Percentiles rank a stretch among this genome's conserved stretches.
phyloP scores from a whole-genome alignment of 2,888 invertebrate species.

The Cryptus viduatorius region DNA sequence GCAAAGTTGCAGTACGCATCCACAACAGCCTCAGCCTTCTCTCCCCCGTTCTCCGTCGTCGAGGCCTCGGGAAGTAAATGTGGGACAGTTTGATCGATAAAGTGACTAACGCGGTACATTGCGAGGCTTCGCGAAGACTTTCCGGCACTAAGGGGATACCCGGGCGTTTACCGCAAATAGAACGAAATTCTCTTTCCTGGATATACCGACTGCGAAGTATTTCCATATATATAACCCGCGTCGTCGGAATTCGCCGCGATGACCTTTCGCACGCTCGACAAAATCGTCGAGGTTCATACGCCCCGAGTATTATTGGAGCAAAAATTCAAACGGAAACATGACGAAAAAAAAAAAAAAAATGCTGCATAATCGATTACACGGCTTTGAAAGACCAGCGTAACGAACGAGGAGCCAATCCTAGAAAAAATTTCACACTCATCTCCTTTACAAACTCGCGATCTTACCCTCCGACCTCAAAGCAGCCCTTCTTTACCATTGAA shows the following conservation, averaged over 20 bases:
- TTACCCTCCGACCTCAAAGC: no score
- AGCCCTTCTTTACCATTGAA: no score
- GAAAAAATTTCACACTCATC: no score
- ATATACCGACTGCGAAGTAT: not conserved
- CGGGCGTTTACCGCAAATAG: constrained; percentile 2
- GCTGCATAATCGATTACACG: not conserved
- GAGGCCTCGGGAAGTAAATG: constrained; percentile 66
- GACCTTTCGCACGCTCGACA: constrained; percentile 24
- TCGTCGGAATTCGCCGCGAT: not conserved
- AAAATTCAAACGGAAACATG: not conserved
- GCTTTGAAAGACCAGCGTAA: no score
- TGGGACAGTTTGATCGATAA: constrained; percentile 78
- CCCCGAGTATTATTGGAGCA: constrained; percentile 1
- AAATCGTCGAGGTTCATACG: constrained; percentile 15
- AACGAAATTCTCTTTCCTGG: constrained; percentile 10
- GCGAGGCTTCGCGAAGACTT: constrained; percentile 56
- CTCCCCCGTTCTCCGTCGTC: constrained; percentile 16
- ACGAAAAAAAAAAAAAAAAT: not conserved
- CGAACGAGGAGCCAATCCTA: no score
- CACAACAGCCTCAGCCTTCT: not conserved
- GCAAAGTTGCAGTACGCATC: constrained; percentile 10
- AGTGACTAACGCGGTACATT: constrained; percentile 7
- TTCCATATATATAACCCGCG: not conserved
- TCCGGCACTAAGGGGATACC: constrained; percentile 35
- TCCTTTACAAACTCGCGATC: no score